Conservation (phyloP, 92 coral and sea anemone species). For the Epizoanthus rinbou region DNA sequence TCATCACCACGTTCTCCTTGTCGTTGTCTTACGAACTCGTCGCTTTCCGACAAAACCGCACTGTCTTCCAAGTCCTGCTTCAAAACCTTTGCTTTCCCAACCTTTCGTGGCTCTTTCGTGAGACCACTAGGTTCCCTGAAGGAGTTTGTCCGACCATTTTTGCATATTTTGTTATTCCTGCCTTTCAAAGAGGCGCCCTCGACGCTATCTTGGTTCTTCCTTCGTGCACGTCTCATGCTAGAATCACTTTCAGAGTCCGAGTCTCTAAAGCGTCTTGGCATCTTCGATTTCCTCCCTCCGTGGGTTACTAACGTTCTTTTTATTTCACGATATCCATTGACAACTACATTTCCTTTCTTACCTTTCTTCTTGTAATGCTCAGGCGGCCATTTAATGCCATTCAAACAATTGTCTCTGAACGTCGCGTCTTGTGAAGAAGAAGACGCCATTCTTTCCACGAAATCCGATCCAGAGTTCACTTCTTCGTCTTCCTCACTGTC, state of each 20-base stretch:
- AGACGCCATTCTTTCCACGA: constrained; percentile 58
- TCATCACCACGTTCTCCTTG: constrained; percentile 27
- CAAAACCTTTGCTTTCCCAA: constrained; percentile 5
- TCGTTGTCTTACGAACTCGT: constrained; percentile 23
- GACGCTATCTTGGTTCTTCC: constrained; percentile 46
- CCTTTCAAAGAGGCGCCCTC: constrained; percentile 68
- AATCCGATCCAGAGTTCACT: constrained; percentile 56
- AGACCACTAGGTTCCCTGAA: constrained; percentile 52
- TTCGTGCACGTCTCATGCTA: constrained; percentile 59
- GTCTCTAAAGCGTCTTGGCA: constrained; percentile 93
- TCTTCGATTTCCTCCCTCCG: constrained; percentile 88
- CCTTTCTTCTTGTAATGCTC: constrained; percentile 85
- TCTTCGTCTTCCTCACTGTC: constrained; percentile 73
- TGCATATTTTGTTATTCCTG: constrained; percentile 63
- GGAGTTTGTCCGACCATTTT: constrained; percentile 80
- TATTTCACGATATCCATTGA: constrained; percentile 82
- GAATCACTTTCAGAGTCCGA: constrained; percentile 86
- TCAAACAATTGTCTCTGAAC: constrained; percentile 94
- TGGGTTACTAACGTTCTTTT: constrained; percentile 79
- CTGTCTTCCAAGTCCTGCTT: constrained; percentile 49
- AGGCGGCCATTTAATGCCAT: constrained; percentile 99
- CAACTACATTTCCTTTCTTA: constrained; percentile 62
- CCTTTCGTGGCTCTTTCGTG: constrained; percentile 39
- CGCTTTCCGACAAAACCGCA: constrained; percentile 43
- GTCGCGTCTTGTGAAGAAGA: constrained; percentile 77